Evolutionary conservation across 2,113 vertebrate species (phyloP).

Genomic region (Zosterops borbonicus): DNA sequence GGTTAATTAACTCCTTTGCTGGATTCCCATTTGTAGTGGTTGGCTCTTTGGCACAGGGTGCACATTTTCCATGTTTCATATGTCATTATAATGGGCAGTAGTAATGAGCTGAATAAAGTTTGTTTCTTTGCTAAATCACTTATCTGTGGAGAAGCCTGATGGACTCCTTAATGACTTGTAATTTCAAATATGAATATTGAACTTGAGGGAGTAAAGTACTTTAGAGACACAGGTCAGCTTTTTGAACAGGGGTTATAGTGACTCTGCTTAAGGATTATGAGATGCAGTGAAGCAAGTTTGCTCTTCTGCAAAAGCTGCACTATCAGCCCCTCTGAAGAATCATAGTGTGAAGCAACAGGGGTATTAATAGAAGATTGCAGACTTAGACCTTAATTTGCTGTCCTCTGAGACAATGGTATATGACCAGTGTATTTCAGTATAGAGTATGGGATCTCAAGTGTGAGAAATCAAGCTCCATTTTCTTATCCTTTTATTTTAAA

Average conservation of each 20-base stretch:
- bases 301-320: background rate
- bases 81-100: background rate
- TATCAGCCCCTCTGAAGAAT: background rate
- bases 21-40: background rate
- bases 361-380: background rate
- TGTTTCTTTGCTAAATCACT: background rate
- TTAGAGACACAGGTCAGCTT: background rate
- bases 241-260: background rate
- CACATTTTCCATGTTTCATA: background rate
- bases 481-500: background rate
- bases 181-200: background rate
- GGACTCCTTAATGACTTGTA: background rate
- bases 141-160: background rate
- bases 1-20: slow-evolving; percentile 38
- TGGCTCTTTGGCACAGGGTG: background rate
- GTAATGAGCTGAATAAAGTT: background rate
- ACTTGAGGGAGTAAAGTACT: background rate
- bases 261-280: background rate
- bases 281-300: background rate
- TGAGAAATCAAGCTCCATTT: background rate
- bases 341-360: background rate
- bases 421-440: background rate
- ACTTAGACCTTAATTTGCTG: background rate
- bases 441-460: background rate
- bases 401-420: background rate